Conservation (phyloP, 35 echinoderm and acorn worm genomes). For the Chiridota heheva region DNA sequence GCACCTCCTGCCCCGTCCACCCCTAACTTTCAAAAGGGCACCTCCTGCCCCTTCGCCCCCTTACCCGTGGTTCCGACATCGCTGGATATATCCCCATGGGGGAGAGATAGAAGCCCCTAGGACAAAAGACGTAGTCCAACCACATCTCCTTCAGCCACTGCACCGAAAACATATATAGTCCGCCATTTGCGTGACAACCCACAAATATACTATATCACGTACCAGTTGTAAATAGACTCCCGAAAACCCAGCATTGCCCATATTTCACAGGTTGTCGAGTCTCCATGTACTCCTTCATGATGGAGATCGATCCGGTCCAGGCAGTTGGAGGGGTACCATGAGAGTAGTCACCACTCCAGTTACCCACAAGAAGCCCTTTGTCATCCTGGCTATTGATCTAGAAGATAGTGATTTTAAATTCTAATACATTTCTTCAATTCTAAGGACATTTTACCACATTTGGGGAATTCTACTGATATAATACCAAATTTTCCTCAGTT, state of each 20-base stretch:
- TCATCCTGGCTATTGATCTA: conserved; percentile 70
- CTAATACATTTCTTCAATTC: too few relatives aligned
- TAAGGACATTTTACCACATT: too few relatives aligned
- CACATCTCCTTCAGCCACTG: background rate
- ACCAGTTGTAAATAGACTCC: conserved; percentile 70
- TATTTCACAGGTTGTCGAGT: conserved; percentile 54
- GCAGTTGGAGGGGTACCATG: conserved; percentile 57
- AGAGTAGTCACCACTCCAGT: conserved; percentile 70
- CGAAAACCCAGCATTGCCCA: conserved; percentile 95
- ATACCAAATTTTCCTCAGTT: background rate
- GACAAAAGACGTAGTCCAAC: background rate
- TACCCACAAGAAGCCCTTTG: conserved; percentile 71
- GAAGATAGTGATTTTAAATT: too few relatives aligned
- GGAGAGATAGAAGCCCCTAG: too few relatives aligned
- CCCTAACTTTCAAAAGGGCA: too few relatives aligned
- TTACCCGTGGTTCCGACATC: too few relatives aligned
- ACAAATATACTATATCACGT: too few relatives aligned
- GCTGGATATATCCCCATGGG: too few relatives aligned
- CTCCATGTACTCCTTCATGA: conserved; percentile 76
- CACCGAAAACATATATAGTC: background rate
- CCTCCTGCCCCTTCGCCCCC: too few relatives aligned
- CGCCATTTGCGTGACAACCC: too few relatives aligned
- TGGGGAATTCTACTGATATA: too few relatives aligned
- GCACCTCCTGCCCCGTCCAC: too few relatives aligned
- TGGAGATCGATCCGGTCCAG: conserved; percentile 68